Conservation (phyloP, 2,888 invertebrate species). For the Disparrhopalites patrizii region DNA sequence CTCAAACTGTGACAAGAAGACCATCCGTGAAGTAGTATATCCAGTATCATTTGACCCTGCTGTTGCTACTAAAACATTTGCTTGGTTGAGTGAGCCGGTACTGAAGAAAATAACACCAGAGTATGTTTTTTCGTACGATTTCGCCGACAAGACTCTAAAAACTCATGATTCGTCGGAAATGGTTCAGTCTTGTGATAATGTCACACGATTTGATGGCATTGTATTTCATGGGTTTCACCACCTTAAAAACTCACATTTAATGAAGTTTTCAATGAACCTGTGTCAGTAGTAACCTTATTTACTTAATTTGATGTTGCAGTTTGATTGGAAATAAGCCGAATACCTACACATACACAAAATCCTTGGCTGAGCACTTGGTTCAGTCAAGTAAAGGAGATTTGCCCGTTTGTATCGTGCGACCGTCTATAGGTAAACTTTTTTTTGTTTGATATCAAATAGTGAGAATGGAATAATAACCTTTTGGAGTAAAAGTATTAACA, state of each 20-base stretch:
- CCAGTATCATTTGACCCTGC: not conserved
- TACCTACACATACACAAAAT: constrained; percentile 28
- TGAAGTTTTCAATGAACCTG: no score
- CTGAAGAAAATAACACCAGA: constrained; percentile 10
- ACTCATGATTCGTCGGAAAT: no score
- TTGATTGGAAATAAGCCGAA: constrained; percentile 19
- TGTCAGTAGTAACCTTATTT: no score
- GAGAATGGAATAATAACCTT: no score
- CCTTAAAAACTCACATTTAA: no score
- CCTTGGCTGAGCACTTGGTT: constrained; percentile 14
- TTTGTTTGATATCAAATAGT: no score
- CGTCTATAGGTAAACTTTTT: constrained; percentile 23
- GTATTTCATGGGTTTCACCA: no score
- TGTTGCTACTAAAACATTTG: not conserved
- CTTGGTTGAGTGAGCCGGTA: not conserved
- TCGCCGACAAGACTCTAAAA: no score
- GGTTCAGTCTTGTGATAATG: no score
- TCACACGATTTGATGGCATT: no score
- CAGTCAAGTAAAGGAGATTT: not conserved
- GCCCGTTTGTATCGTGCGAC: constrained; percentile 23
- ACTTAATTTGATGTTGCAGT: constrained; percentile 7
- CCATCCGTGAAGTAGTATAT: constrained; percentile 19
- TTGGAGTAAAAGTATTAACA: no score
- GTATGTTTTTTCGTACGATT: no score
- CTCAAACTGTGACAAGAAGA: constrained; percentile 13